A percentile compares a stretch with the other conserved stretches of the same genome.
phyloP scores from a whole-genome alignment of 2,113 vertebrate species.

The Malaclemys terrapin region DNA sequence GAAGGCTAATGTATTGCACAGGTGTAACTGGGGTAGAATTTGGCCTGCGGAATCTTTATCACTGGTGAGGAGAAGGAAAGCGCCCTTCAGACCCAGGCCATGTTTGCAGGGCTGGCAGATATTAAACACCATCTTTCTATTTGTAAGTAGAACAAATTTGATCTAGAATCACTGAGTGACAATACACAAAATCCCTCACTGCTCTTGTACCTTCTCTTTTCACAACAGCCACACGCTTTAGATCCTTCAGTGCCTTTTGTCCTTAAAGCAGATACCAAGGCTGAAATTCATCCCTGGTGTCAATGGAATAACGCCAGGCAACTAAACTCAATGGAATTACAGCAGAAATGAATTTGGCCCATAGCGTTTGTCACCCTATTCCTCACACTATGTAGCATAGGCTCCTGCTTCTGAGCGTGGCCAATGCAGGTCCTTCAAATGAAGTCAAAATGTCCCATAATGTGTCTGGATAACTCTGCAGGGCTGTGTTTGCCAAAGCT shows the following conservation, averaged over 20 bases:
- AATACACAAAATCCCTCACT: background rate
- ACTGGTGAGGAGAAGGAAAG: conserved; percentile 13
- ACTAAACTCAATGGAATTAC: background rate
- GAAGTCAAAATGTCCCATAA: background rate
- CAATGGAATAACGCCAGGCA: background rate
- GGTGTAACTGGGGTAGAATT: conserved; percentile 61
- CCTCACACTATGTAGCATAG: background rate
- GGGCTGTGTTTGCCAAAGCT: background rate
- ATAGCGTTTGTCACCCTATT: background rate
- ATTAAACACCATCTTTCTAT: background rate
- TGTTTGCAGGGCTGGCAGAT: background rate
- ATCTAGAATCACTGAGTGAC: background rate
- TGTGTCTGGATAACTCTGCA: background rate
- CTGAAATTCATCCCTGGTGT: background rate
- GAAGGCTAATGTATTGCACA: conserved; percentile 49
- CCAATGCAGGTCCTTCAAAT: background rate
- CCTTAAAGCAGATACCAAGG: background rate
- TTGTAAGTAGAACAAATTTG: background rate
- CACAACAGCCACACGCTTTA: background rate
- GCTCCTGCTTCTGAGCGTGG: background rate
- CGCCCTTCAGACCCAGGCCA: background rate
- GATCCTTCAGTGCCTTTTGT: background rate
- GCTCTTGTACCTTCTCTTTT: background rate
- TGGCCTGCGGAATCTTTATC: conserved; percentile 19
- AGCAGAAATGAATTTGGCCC: background rate